Conservation (phyloP, 2,113 vertebrate species). For the Phrynosoma blainvillii region DNA sequence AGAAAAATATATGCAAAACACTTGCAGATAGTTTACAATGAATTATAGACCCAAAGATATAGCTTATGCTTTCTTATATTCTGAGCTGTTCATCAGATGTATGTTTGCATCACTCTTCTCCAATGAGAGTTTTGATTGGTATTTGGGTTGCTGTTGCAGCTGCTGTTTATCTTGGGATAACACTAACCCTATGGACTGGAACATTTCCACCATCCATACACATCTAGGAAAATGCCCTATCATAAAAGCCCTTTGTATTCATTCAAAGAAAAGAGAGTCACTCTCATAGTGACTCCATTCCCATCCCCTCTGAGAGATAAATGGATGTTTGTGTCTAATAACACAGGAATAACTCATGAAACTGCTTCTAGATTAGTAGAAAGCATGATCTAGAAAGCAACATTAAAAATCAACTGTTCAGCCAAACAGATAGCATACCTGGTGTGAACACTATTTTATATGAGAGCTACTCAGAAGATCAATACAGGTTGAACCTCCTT, state of each 20-base stretch:
- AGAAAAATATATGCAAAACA: conserved; percentile 50
- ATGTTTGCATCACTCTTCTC: conserved; percentile 20
- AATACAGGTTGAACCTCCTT: not conserved
- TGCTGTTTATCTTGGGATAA: conserved; percentile 10
- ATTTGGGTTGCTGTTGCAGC: not conserved
- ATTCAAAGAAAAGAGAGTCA: not conserved
- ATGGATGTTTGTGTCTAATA: not conserved
- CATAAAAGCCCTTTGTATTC: not conserved
- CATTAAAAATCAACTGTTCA: not conserved
- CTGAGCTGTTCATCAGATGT: conserved; percentile 27
- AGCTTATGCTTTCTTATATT: conserved; percentile 21
- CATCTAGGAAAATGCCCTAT: conserved; percentile 1
- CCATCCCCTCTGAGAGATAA: not conserved
- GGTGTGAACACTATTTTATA: conserved; percentile 24
- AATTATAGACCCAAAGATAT: conserved; percentile 43
- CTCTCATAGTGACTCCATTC: not conserved
- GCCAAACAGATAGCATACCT: not conserved
- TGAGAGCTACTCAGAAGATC: not conserved
- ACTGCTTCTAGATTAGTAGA: not conserved
- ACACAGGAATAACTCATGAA: not conserved
- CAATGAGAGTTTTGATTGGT: conserved; percentile 3
- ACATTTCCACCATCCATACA: not conserved
- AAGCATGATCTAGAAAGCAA: not conserved
- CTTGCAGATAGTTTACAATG: conserved; percentile 27
- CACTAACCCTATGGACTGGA: not conserved